Base-by-base conservation (phyloP, 2,113 vertebrate genomes). In the Cichladusa arquata region DNA sequence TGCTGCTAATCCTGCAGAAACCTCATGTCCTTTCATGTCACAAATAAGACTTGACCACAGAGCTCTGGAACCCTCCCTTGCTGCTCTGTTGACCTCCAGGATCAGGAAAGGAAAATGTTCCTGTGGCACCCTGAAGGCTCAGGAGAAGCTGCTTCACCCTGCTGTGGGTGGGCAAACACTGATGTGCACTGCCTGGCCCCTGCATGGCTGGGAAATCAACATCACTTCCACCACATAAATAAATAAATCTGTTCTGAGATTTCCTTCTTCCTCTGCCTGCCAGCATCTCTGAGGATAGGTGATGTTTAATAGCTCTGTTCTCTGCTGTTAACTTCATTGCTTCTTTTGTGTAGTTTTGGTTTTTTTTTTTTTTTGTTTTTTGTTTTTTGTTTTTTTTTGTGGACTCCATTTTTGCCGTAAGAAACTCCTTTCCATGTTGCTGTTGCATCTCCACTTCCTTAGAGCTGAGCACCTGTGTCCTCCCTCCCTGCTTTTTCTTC, bases 131-230 rank as follows among this genome's bases (percentile, higher is more conserved):
- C 16, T 25, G 40, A 51, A 81, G 13, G 56, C 38, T 86, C 29
- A 22, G 29, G 38, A 24, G 4, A 53, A 47, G 42, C 53, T 56
- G 42, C 36, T 78, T 62, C 25, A 48, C 34, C 56, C 44, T 44
- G 13, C 17, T 3, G 5, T 0, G 4, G 16, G 29, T 44, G 65
- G 74, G 38, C 34, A n/a, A 65, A 74, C 10, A 40, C 31, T 5
- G 0, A 8, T 0, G 0, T 36, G 71, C 22, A 1, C 42, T 36
- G 28, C 40, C 15, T 0, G 0, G 25, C 33, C 62, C 56, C 40
- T 28, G 38, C 16, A 34, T 0, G 2, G 29, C 28, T 81, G 42
- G 53, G 28, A 79, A 56, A 73, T 60, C 36, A 87, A 71, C 81
- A 85, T 28, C 34, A 20, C 22, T 88, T 85, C 58, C 50, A 80